Evolutionary conservation across 1,140 invertebrate species (phyloP).

Genomic region (Psix sp.): DNA sequence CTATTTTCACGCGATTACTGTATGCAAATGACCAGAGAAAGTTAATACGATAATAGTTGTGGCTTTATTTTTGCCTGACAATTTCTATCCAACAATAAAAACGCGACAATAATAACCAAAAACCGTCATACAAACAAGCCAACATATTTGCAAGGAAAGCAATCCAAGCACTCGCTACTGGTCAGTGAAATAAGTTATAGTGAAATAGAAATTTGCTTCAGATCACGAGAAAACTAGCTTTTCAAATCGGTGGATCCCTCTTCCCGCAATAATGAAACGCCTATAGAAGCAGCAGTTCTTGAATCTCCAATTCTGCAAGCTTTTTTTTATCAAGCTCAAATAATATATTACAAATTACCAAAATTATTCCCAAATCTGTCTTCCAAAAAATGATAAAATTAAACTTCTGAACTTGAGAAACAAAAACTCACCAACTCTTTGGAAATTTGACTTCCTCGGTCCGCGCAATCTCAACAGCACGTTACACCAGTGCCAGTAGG

Average conservation of each 20-base stretch:
- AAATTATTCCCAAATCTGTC: neutral
- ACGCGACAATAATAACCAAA: slow-evolving; percentile 27
- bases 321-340: neutral
- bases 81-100: slow-evolving; percentile 23
- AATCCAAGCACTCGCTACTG: slow-evolving; percentile 9
- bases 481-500: slow-evolving; percentile 13
- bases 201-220: slow-evolving; percentile 49
- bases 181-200: slow-evolving; percentile 30
- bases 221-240: slow-evolving; percentile 41
- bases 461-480: slow-evolving; percentile 16
- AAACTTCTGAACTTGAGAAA: too few species aligned
- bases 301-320: neutral
- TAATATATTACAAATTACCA: neutral
- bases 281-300: neutral
- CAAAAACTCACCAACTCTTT: slow-evolving; percentile 19
- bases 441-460: slow-evolving; percentile 25
- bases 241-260: slow-evolving; percentile 12
- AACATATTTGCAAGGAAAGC: slow-evolving; percentile 52
- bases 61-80: slow-evolving; percentile 14
- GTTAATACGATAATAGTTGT: slow-evolving; percentile 17
- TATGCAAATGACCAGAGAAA: slow-evolving; percentile 33
- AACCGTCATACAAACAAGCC: slow-evolving; percentile 24
- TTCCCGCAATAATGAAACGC: neutral
- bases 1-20: slow-evolving; percentile 10
- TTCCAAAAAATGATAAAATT: neutral